phyloP scores from a whole-genome alignment of 2,888 invertebrate species.

The Drosophila buzzatii region DNA sequence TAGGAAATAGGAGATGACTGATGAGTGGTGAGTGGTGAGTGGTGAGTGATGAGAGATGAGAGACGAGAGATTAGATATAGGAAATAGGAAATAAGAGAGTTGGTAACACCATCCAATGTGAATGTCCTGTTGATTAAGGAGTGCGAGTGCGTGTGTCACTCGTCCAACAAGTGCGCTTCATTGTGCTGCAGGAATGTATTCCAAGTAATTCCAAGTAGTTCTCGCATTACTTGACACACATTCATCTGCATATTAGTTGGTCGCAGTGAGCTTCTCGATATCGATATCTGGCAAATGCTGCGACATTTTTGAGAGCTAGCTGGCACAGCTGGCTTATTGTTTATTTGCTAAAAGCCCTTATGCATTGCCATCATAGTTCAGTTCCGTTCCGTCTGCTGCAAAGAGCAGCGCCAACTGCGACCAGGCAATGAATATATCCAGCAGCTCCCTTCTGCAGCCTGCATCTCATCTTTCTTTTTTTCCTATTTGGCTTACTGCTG shows the following conservation, averaged over 20 bases:
- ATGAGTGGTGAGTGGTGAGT: no score
- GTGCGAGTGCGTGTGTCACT: not conserved
- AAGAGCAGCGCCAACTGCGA: constrained; percentile 7
- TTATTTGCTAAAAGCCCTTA: constrained; percentile 2
- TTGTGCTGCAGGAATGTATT: not conserved
- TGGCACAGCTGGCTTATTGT: constrained; percentile 9
- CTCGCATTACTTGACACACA: constrained; percentile 1
- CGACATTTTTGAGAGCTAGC: not conserved
- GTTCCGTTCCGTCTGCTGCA: not conserved
- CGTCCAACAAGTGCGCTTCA: not conserved
- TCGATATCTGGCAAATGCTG: not conserved
- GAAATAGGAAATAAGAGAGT: not conserved
- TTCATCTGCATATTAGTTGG: constrained; percentile 1
- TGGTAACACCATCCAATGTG: not conserved
- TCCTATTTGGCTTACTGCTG: constrained; percentile 5
- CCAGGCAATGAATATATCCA: constrained; percentile 14
- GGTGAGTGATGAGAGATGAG: no score
- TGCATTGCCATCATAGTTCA: constrained; percentile 6
- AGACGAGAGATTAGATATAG: no score
- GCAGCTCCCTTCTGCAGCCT: not conserved
- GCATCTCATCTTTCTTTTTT: not conserved
- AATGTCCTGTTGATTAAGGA: not conserved
- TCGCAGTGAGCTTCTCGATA: not conserved
- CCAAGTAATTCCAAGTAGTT: not conserved
- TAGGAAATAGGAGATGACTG: not conserved